Evolutionary conservation across 1,140 invertebrate species (phyloP), one percentile per base, ranked within the genome.

Genomic region (Venturia canescens): DNA sequence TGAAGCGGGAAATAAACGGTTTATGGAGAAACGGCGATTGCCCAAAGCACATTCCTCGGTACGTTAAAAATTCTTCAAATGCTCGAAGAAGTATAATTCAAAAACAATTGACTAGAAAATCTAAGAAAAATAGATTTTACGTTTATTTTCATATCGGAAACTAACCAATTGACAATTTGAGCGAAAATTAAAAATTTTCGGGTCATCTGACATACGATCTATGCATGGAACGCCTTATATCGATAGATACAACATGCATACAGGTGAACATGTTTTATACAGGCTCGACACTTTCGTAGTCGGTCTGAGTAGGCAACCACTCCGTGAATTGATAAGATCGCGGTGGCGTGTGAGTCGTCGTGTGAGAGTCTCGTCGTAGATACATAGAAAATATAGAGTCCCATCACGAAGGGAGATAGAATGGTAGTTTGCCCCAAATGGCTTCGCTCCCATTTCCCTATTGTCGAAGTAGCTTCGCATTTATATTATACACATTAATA

Each of bases 401-500:
- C 66, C 74, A 81, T 82, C 71, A 80, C 80, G 63, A 82, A 81
- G 84, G 88, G 86, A 88, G 88, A 89, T 85, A 80, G 80, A 26
- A 83, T 83, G 84, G 83, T 87, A 86, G 84, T 88, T 84, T 86
- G 85, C 82, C 84, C 84, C 82, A 86, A 88, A 89, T 88, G 85
- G 84, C 85, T 69, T 15, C 83, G 83, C 83, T 86, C 85, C 83
- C 82, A 80, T 85, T 89, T 84, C 82, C 83, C 84, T 85, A 82
- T 82, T 88, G 83, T 86, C 84, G 71, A 86, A 89, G 86, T 87
- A 88, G 86, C 82, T 86, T 50, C 50, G 50, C 72, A 38, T 70
- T 48, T 60, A 74, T 78, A 66, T 70, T 63, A 60, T 44, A 53
- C 72, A 72, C 44, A 77, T 76, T 63, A 27, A 27, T 63, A 76